A percentile compares a stretch with the other conserved stretches of the same genome.
These are phyloP conservation scores for Salvelinus namaycush DNA, from an alignment of 2,113 vertebrate species.

Conservation along the genomic window DNA sequence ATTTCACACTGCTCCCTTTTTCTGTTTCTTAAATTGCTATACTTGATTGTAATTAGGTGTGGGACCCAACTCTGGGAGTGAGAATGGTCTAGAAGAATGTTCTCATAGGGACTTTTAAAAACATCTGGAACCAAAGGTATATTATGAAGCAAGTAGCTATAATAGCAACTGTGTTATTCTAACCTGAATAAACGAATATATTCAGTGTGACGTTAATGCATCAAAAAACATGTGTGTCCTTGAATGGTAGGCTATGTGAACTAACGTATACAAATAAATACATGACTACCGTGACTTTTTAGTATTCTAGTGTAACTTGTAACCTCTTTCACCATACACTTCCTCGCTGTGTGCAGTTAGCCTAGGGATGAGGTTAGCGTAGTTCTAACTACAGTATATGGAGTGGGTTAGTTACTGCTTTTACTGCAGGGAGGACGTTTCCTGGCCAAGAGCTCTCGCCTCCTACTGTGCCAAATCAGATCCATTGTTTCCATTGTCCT, in stretches of 20 bases:
- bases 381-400: no score
- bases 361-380: no score
- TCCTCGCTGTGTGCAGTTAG: no score
- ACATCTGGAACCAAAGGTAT: not conserved
- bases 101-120: not conserved
- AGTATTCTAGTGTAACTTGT: no score
- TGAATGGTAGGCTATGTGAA: no score
- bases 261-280: no score
- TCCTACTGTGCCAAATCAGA: not conserved
- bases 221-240: no score
- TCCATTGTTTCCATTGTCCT: constrained; percentile 37
- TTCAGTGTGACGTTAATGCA: not conserved
- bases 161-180: not conserved
- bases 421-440: constrained; percentile 11
- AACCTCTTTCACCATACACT: no score
- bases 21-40: not conserved
- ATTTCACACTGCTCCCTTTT: not conserved
- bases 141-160: not conserved
- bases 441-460: constrained; percentile 16
- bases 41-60: constrained; percentile 9
- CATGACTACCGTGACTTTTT: no score
- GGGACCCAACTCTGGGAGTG: not conserved
- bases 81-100: not conserved
- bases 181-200: not conserved
- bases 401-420: no score